A percentile compares a stretch with the other conserved stretches of the same genome.
These are phyloP conservation scores for Dicaeum eximium DNA, from an alignment of 2,113 vertebrate genomes.

Conservation along the genomic window DNA sequence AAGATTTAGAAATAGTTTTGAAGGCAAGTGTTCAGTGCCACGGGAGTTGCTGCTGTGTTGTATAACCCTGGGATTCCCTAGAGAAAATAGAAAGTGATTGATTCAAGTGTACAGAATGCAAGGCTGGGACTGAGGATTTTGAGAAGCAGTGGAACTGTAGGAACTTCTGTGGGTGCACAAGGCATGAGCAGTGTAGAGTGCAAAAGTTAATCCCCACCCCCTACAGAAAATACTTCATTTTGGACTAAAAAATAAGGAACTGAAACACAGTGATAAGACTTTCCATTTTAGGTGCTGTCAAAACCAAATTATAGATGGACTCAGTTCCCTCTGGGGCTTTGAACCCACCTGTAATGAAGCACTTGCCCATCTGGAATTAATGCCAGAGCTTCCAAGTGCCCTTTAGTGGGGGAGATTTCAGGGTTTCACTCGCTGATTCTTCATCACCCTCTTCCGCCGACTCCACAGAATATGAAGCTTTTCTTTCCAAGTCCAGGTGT, in stretches of 20 bases:
- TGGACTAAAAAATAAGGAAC: neutral
- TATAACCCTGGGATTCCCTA: neutral
- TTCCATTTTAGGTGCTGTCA: neutral
- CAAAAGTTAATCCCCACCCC: neutral
- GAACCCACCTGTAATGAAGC: neutral
- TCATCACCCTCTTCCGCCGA: neutral
- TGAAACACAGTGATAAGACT: neutral
- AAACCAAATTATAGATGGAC: neutral
- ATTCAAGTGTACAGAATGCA: neutral
- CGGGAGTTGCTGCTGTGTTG: neutral
- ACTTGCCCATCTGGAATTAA: neutral
- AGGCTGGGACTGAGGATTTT: neutral
- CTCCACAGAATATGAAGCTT: neutral
- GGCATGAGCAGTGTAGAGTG: neutral
- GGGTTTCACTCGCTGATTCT: neutral
- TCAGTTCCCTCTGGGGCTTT: neutral
- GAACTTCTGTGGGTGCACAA: neutral
- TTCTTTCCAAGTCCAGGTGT: neutral
- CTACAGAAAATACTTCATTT: rapidly evolving
- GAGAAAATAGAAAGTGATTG: neutral
- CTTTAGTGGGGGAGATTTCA: neutral
- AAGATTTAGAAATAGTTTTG: neutral
- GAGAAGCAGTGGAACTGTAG: neutral
- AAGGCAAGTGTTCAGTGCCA: neutral
- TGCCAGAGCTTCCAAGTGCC: neutral